Evolutionary conservation across 2,113 vertebrate genomes (phyloP), one percentile per base, ranked within the genome.

Genomic region (Paedocypris sp.): DNA sequence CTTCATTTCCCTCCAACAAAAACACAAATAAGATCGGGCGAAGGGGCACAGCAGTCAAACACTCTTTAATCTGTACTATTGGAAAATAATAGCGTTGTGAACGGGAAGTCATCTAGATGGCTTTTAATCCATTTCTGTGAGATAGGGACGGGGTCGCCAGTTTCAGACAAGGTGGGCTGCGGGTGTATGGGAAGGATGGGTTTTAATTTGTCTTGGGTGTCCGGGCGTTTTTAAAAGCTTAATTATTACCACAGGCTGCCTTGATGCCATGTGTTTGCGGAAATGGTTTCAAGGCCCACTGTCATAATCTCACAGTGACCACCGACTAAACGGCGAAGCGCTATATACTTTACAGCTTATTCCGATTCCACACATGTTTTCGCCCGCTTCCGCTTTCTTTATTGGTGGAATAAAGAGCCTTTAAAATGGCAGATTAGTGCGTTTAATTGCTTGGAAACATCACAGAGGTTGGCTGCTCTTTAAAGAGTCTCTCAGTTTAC

Each of bases 101-200:
- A 81, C 71, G 82, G 84, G 80, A 85, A 84, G 78, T 81, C 69
- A 70, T 82, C 83, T 80, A 77, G 72, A 72, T 50, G 70, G 73
- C 77, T 83, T 86, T 84, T 87, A 83, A 88, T 85, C 82, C 83
- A 83, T 85, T 79, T 64, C 42, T 69, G 74, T 79, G 78, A 80
- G 79, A 81, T 79, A 73, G 16, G 68, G 74, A 31, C 12, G 60
- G 75, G 74, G 75, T 54, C 68, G 75, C 28, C 59, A 68, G 65
- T 68, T 68, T 61, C 61, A 71, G 77, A 72, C 66, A 38, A 62
- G 73, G 73, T 42, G 64, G 72, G 62, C 71, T 74, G 77, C 60
- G 61, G 68, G 52, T 45, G 53, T 58, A 66, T 41, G 49, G 47
- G 33, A 74, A 69, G 74, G 75, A 84, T 79, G 68, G 77, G 78